A percentile compares a stretch with the other conserved stretches of the same genome.
Evolutionary conservation across 2,888 invertebrate species (phyloP).

Genomic region (Miltochrista miniata): DNA sequence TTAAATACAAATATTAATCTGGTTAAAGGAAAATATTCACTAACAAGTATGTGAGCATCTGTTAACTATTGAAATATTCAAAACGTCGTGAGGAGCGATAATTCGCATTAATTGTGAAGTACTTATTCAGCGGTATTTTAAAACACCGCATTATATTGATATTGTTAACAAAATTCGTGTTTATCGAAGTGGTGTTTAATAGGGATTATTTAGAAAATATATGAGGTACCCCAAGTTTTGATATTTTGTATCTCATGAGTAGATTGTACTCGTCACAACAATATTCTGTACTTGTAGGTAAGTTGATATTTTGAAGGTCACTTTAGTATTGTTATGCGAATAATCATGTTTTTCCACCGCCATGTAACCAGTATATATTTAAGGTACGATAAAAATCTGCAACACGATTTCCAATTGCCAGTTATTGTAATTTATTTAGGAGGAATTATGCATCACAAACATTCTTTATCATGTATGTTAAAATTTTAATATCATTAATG

Average conservation of each 20-base stretch:
- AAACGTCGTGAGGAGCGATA: conserved; percentile 7
- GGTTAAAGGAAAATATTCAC: not conserved
- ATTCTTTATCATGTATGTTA: too few relatives aligned
- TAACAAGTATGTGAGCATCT: not conserved
- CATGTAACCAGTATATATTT: not conserved
- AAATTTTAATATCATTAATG: too few relatives aligned
- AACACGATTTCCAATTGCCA: too few relatives aligned
- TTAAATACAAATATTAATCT: not conserved
- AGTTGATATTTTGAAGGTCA: not conserved
- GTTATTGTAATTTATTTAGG: too few relatives aligned
- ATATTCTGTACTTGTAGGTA: not conserved
- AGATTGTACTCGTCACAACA: conserved; percentile 14
- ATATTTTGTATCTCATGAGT: conserved; percentile 2
- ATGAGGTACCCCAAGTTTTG: not conserved
- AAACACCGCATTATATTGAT: conserved; percentile 33
- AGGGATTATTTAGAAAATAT: conserved; percentile 4
- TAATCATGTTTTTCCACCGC: not conserved
- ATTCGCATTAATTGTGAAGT: conserved; percentile 15
- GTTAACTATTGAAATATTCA: conserved; percentile 1
- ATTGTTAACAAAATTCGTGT: conserved; percentile 16
- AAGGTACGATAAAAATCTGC: too few relatives aligned
- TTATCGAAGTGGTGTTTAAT: conserved; percentile 16
- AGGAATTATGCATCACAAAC: too few relatives aligned
- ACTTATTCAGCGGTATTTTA: conserved; percentile 24
- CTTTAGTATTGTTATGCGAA: not conserved